A percentile compares a stretch with the other conserved stretches of the same genome.
Conservation (phyloP, 2,797 vertebrate genomes). For the Xenopus petersii region DNA sequence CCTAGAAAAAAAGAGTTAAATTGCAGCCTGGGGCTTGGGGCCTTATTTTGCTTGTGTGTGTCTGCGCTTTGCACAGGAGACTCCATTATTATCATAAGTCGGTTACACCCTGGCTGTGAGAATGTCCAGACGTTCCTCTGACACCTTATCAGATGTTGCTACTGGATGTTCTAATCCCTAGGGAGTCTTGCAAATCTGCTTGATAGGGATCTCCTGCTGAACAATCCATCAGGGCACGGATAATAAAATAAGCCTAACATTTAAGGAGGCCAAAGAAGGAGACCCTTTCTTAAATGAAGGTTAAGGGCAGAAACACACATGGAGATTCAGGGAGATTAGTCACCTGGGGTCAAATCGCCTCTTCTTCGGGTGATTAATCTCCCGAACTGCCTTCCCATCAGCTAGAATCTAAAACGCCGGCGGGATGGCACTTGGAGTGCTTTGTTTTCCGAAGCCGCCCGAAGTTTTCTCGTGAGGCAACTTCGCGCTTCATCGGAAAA, state of each 20-base stretch:
- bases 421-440: no score
- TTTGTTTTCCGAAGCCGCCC: no score
- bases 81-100: slow-evolving; percentile 34
- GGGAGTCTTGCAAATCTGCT: background rate
- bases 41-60: slow-evolving; percentile 48
- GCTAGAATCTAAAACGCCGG: no score
- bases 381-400: no score
- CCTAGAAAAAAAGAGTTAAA: slow-evolving; percentile 4
- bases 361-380: no score
- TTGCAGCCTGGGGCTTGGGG: slow-evolving; percentile 23
- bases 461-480: no score
- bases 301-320: no score
- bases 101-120: slow-evolving; percentile 47
- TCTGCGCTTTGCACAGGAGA: slow-evolving; percentile 46
- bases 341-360: no score
- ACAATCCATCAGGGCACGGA: background rate
- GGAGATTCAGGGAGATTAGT: no score
- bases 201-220: background rate
- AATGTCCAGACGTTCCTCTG: slow-evolving; percentile 54
- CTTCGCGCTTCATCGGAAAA: no score
- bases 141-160: slow-evolving; percentile 41
- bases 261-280: no score
- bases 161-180: background rate
- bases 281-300: no score
- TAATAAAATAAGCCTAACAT: background rate